Base-by-base conservation (phyloP, 2,888 invertebrate species). In the Xanthia togata region DNA sequence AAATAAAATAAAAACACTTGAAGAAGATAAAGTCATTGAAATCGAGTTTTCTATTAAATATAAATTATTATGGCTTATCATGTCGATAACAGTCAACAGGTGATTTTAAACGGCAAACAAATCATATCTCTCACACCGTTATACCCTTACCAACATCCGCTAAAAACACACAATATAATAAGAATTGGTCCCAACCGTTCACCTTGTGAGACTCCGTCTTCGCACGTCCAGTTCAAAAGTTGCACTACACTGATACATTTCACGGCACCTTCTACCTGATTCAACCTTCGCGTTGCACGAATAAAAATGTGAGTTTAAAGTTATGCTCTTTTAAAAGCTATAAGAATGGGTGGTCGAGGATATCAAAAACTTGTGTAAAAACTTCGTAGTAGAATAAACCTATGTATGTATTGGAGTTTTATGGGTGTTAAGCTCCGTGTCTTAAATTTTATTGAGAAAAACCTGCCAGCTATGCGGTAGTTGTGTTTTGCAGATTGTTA, bases 161-260 rank as follows among this genome's bases (percentile, higher is more conserved):
- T 90, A 87, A 88, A 90, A 89, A 88, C 84, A 90, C 86, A 88
- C 86, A 76, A 86, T 86, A 88, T 87, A 90, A 93, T 93, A 93
- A 93, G 92, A 91, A 91, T 90, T 84, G 93, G 91, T 79, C 91
- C 93, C 76, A 94, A 89, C 80, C 88, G 83, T 81, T 91, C 92
- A 92, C 96, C 96, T 94, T 95, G 95, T 90, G 93, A 73, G 92
- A 94, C 92, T 90, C 93, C 93, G 93, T 93, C 95, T 96, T 96
- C 96, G 96, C 96, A 96, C 94, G 92, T 93, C 91, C 92, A 89
- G 89, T 91, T 91, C 95, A 96, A 96, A 96, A 96, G 92, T 96
- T 96, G 95, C 96, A 96, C 96, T 93, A 89, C 88, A 90, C 91
- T 90, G 96, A 95, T 93, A 96, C 93, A 95, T 96, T 96, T 96